Base-by-base conservation (phyloP, 1,140 invertebrate genomes). In the Orchesella cincta region DNA sequence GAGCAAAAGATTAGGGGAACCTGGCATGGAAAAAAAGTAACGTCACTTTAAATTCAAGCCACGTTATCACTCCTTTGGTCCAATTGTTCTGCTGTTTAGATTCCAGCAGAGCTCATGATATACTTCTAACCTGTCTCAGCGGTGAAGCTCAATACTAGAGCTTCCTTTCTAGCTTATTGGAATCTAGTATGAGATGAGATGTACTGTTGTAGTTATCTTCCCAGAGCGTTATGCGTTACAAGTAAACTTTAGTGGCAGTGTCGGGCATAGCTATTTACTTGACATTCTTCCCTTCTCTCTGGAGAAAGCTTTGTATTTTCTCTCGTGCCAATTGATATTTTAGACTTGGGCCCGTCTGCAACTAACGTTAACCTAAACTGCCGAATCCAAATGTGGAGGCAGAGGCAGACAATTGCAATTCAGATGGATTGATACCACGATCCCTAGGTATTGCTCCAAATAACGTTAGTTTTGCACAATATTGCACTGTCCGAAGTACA, bases 81-180 rank as follows among this genome's bases (percentile, higher is more conserved):
- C 62, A 67, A 67, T 67, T 67, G 62, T 67, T 67, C 62, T 67
- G 62, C 14, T 67, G 62, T 67, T 67, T 67, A 67, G 62, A 67
- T 67, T 67, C 62, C 62, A 67, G 31, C 14, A 57, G 31, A 67
- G 8, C 14, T 23, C 62, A 33, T 57, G 23, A 57, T 23, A 26
- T 57, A n/a, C 52, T 57, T 23, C 52, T 26, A 57, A 46, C 39
- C n/a, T n/a, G n/a, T n/a, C n/a, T n/a, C n/a, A n/a, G n/a, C n/a
- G n/a, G n/a, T 46, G 18, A 46, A 18, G 5, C 39, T 46, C 18
- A 46, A 46, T 5, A 8, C 5, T 46, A 46, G 39, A 46, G 39
- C 18, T 18, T 5, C 39, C 39, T 5, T 8, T 18, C 39, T 8
- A 46, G 18, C 5, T 57, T 57, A 57, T 57, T 57, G 23, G 14